These are phyloP conservation scores for Sus scrofa DNA, from an alignment of 2,113 vertebrate species.

Conservation along the genomic window T2T-Sscrofa CM000816.6:59584001-59584500, in stretches of 20 bases:
- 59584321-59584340: no score
- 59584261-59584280: no score
- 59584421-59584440: background rate
- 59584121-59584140: background rate
- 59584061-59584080: background rate
- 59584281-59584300: no score
- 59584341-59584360: no score
- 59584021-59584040: background rate
- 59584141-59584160: no score
- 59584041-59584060: background rate
- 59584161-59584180: no score
- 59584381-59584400: constrained; percentile 20
- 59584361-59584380: no score
- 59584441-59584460: background rate
- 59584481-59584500: background rate
- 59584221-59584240: no score
- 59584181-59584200: no score
- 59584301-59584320: no score
- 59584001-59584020: background rate
- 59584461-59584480: background rate
- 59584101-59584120: background rate
- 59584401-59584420: background rate
- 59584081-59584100: background rate
- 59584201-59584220: no score
- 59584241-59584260: no score